These are phyloP conservation scores for Lottia scabra DNA, from an alignment of 2,888 invertebrate genomes.

Conservation along the genomic window DNA sequence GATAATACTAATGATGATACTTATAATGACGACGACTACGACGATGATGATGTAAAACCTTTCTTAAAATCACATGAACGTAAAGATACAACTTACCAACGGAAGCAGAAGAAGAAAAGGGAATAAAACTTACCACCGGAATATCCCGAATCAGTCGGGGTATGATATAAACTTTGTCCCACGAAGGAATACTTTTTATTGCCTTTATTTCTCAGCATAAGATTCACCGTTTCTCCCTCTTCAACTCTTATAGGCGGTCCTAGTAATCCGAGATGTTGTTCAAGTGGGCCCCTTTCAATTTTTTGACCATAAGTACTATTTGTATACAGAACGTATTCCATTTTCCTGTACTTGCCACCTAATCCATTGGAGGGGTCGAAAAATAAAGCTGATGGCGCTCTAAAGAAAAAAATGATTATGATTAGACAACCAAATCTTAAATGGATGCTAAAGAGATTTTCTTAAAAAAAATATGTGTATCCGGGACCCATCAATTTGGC, in stretches of 20 bases:
- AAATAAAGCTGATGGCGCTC: slow-evolving; percentile 31
- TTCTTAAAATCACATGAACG: no score
- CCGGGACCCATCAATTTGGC: no score
- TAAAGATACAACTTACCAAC: neutral
- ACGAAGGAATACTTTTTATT: slow-evolving; percentile 42
- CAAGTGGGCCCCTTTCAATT: slow-evolving; percentile 15
- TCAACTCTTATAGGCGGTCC: slow-evolving; percentile 49
- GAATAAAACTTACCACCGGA: neutral
- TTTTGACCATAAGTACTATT: slow-evolving; percentile 33
- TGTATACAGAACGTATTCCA: slow-evolving; percentile 40
- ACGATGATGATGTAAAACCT: no score
- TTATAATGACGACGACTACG: no score
- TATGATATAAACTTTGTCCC: slow-evolving; percentile 26
- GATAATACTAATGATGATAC: neutral
- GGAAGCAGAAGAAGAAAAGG: no score
- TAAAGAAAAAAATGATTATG: slow-evolving; percentile 11
- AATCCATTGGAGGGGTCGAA: slow-evolving; percentile 28
- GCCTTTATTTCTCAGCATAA: slow-evolving; percentile 40
- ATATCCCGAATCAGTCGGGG: neutral
- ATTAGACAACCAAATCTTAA: no score
- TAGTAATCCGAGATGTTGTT: slow-evolving; percentile 43
- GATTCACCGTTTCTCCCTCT: slow-evolving; percentile 44
- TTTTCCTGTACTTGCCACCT: slow-evolving; percentile 42
- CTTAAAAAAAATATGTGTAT: no score
- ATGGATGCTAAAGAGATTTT: no score